Base-by-base conservation (phyloP, 2,113 vertebrate species). In the Antigone vipio region DNA sequence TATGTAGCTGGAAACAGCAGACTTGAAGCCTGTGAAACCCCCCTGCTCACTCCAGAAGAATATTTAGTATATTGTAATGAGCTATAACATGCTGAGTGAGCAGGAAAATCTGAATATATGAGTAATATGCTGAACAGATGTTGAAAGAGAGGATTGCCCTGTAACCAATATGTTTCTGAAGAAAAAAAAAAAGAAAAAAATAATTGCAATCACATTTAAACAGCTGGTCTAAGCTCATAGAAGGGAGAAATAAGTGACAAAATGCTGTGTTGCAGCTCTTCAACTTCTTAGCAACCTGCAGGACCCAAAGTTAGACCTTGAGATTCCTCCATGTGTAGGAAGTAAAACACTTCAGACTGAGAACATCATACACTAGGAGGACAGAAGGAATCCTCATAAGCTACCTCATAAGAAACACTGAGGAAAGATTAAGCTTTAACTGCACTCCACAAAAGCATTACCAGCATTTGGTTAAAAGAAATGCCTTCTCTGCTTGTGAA, bases 71-170 rank as follows among this genome's bases (percentile, higher is more conserved):
- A 68, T 35, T 75, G 4, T 81, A 86, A 95, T 79, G 52, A 91
- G 60, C 20, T 89, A 52, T 81, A 96, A 86, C 40, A 77, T 93
- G 86, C 76, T 86, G 77, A 95, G 29, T 84, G 86, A 88, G n/a
- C 68, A 93, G 68, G 50, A 92, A 93, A 93, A 91, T 72, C 47
- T 85, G 86, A 89, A 72, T 87, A 60, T 71, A 86, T 86, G 72
- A 92, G 24, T 76, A 88, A 86, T 71, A 85, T 35, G 64, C 34
- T 64, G 64, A 93, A 81, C 80, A 96, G 91, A 94, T 89, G 92
- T 63, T 87, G 58, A 80, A 75, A 73, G 49, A 63, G 40, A 91
- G 47, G 52, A 21, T 59, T 91, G 42, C 49, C 47, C 76, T 88
- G 44, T 75, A 81, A 71, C 60, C 11, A 16, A 13, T 79, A 74